Percentiles rank a stretch among this genome's conserved stretches.
Conservation (phyloP, 2,797 vertebrate species). For the Crenuchus spilurus region DNA sequence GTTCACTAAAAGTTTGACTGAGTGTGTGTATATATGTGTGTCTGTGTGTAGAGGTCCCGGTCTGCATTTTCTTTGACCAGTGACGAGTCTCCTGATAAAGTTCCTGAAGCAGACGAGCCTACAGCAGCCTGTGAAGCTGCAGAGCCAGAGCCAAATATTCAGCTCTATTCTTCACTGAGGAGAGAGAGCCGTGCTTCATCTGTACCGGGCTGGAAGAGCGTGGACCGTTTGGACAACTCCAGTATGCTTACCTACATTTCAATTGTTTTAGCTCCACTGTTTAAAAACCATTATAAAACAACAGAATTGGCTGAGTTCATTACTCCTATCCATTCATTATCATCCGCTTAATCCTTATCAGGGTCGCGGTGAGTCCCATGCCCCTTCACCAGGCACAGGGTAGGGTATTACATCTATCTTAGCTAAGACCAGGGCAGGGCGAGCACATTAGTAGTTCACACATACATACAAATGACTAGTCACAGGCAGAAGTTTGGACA, state of each 20-base stretch:
- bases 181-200: conserved; percentile 70
- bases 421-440: too few relatives aligned
- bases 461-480: too few relatives aligned
- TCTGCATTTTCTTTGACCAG: conserved; percentile 71
- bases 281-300: too few relatives aligned
- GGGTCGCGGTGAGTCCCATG: too few relatives aligned
- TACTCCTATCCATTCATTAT: too few relatives aligned
- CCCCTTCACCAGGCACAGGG: too few relatives aligned
- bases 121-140: conserved; percentile 63
- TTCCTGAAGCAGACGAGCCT: conserved; percentile 80
- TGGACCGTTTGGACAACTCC: conserved; percentile 85
- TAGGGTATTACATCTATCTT: too few relatives aligned
- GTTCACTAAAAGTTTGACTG: neutral
- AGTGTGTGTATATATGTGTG: conserved; percentile 34
- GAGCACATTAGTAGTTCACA: too few relatives aligned
- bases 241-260: conserved; percentile 78
- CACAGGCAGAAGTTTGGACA: too few relatives aligned
- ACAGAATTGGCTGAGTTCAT: too few relatives aligned
- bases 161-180: conserved; percentile 74
- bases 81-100: conserved; percentile 69
- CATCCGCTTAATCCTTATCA: too few relatives aligned
- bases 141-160: conserved; percentile 57
- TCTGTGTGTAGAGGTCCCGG: conserved; percentile 67
- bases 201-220: conserved; percentile 84
- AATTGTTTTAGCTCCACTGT: too few relatives aligned